A percentile compares a stretch with the other conserved stretches of the same genome.
Conservation (phyloP, 2,113 vertebrate species). For the Delphinapterus leucas region DNA sequence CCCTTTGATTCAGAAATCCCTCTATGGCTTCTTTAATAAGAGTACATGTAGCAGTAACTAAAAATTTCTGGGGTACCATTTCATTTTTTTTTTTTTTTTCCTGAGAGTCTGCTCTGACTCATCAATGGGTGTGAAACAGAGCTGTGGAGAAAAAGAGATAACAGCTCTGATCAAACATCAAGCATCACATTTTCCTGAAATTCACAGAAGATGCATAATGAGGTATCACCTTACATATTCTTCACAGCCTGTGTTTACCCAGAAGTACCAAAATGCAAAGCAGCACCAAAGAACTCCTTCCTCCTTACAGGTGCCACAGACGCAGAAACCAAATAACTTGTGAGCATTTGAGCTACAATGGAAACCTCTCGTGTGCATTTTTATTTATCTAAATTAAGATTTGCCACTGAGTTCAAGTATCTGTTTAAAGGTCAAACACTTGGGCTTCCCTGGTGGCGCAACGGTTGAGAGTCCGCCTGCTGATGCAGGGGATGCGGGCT, state of each 20-base stretch:
- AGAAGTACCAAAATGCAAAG: neutral
- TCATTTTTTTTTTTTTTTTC: neutral
- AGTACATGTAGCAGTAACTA: neutral
- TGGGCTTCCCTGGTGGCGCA: too few relatives aligned
- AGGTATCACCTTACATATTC: constrained; percentile 22
- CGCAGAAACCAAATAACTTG: neutral
- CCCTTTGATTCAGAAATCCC: constrained; percentile 23
- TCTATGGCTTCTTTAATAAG: neutral
- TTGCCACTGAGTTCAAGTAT: constrained; percentile 23
- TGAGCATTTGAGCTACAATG: neutral
- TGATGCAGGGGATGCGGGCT: too few relatives aligned
- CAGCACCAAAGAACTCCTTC: neutral
- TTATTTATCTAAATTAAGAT: constrained; percentile 41
- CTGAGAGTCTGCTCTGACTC: constrained; percentile 35
- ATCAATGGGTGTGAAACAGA: constrained; percentile 35
- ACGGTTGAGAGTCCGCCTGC: too few relatives aligned
- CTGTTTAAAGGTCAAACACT: constrained; percentile 43
- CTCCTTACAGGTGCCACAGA: neutral
- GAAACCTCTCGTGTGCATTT: neutral
- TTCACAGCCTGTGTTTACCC: neutral
- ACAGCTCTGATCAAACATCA: neutral
- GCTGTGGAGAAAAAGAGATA: neutral
- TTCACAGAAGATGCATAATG: constrained; percentile 13
- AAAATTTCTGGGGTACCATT: neutral
- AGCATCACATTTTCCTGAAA: constrained; percentile 43